Percentiles rank a stretch among this genome's conserved stretches.
Evolutionary conservation across 2,113 vertebrate species (phyloP).

Genomic region (Melanerpes aurifrons): DNA sequence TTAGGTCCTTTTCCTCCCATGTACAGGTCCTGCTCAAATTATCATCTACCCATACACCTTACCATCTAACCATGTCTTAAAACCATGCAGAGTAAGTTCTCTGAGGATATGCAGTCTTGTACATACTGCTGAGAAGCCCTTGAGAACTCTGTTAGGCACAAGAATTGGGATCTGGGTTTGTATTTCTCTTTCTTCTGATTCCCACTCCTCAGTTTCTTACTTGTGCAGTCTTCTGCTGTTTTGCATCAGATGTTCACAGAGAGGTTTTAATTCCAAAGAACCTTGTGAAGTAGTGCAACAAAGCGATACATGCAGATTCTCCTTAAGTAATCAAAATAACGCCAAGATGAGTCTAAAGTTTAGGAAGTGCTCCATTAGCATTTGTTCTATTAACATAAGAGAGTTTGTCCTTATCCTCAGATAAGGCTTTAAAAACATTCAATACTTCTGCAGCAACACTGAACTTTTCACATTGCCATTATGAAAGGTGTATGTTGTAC

Average conservation of each 20-base stretch:
- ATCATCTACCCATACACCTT: not conserved
- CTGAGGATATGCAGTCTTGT: not conserved
- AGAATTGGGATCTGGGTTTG: not conserved
- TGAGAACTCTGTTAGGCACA: not conserved
- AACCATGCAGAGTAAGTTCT: not conserved
- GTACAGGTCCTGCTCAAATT: not conserved
- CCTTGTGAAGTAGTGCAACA: fast-evolving
- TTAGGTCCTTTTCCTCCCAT: not conserved
- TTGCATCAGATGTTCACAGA: not conserved
- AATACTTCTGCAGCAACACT: not conserved
- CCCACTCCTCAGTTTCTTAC: not conserved
- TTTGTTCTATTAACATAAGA: not conserved
- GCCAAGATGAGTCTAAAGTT: not conserved
- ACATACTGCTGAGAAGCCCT: not conserved
- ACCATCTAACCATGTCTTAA: not conserved
- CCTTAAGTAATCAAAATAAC: not conserved
- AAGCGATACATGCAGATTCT: not conserved
- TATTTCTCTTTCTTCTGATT: not conserved
- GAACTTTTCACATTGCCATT: not conserved
- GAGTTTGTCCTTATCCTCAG: not conserved
- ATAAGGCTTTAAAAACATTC: not conserved
- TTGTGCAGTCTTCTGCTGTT: not conserved
- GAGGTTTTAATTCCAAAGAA: not conserved
- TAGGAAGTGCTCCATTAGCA: not conserved
- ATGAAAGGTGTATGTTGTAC: not conserved